These are phyloP conservation scores for Eupeodes luniger DNA, from an alignment of 2,888 invertebrate genomes.

Conservation along the genomic window DNA sequence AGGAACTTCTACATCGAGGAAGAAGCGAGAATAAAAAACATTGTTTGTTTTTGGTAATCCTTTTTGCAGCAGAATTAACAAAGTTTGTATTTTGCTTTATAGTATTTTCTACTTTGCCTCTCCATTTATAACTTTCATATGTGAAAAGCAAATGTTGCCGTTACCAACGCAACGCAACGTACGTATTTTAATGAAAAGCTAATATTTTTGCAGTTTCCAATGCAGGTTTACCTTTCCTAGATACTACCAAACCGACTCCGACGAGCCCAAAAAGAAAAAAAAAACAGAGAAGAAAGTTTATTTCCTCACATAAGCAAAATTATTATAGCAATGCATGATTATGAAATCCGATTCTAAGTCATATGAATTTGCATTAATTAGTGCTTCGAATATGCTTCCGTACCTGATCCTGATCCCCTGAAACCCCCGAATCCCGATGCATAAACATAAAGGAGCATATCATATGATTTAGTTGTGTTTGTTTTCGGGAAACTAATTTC, in stretches of 20 bases:
- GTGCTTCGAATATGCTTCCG: constrained; percentile 3
- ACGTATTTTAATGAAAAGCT: constrained; percentile 56
- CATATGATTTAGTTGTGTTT: constrained; percentile 47
- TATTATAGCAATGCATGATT: constrained; percentile 44
- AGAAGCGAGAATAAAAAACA: constrained; percentile 1
- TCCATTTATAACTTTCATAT: constrained; percentile 23
- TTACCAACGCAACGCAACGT: not conserved
- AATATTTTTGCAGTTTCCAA: constrained; percentile 42
- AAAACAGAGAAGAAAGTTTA: constrained; percentile 29
- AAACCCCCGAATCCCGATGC: constrained; percentile 8
- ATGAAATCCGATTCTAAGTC: constrained; percentile 56
- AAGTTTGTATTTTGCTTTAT: constrained; percentile 44
- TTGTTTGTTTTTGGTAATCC: constrained; percentile 45
- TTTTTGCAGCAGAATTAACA: constrained; percentile 14
- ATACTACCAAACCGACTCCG: not conserved
- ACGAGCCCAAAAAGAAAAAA: not conserved
- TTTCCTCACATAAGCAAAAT: not conserved
- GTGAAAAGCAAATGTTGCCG: not conserved
- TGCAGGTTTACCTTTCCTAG: not conserved
- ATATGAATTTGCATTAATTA: constrained; percentile 72
- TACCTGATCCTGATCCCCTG: not conserved
- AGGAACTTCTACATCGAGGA: not conserved
- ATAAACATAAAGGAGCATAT: constrained; percentile 43
- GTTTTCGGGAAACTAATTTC: constrained; percentile 45
- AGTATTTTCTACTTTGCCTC: not conserved